Percentiles rank a stretch among this genome's conserved stretches.
phyloP scores from a whole-genome alignment of 2,113 vertebrate genomes.

The Percina caprodes region DNA sequence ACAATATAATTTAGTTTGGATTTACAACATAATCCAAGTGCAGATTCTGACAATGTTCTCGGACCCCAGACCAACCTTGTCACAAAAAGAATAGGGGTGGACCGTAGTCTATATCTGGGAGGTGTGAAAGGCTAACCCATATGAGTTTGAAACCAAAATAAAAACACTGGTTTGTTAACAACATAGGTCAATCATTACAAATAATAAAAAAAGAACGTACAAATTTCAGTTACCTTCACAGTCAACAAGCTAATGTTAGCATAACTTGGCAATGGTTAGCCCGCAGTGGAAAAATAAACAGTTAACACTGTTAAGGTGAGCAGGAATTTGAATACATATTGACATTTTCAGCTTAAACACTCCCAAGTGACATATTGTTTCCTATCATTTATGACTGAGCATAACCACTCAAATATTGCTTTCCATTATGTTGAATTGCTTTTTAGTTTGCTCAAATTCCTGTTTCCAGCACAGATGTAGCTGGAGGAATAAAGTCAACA shows the following conservation, averaged over 20 bases:
- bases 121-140: neutral
- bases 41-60: constrained; percentile 20
- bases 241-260: neutral
- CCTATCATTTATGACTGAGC: constrained; percentile 40
- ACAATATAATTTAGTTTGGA: constrained; percentile 26
- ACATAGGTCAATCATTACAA: neutral
- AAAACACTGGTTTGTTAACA: constrained; percentile 19
- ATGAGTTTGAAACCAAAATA: neutral
- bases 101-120: constrained; percentile 1
- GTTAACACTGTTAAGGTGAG: constrained; percentile 1
- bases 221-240: neutral
- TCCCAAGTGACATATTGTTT: constrained; percentile 33
- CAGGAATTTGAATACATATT: constrained; percentile 20
- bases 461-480: neutral
- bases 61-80: constrained; percentile 46
- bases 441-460: constrained; percentile 23
- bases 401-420: constrained; percentile 9
- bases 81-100: neutral
- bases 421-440: neutral
- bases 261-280: neutral
- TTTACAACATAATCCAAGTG: constrained; percentile 27
- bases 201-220: neutral
- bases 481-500: constrained; percentile 22
- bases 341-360: constrained; percentile 20
- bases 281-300: neutral